These are phyloP conservation scores for Phanerotoma sp. DNA, from an alignment of 2,888 invertebrate genomes.

Conservation along the genomic window DNA sequence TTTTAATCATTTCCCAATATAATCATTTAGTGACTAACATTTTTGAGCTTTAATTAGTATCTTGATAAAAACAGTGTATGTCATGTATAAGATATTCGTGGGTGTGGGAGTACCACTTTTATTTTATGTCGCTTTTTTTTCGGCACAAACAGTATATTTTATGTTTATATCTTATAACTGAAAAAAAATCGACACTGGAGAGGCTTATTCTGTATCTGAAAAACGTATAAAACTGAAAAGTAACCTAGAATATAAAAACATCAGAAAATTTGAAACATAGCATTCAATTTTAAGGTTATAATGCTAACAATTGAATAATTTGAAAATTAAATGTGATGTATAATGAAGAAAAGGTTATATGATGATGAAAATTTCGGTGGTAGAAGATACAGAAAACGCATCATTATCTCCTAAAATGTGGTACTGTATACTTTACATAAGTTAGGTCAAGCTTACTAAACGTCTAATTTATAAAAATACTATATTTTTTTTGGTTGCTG, in stretches of 20 bases:
- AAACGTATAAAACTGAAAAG: no score
- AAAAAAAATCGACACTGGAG: constrained; percentile 12
- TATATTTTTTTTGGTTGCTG: constrained; percentile 44
- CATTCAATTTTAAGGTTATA: no score
- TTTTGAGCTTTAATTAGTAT: constrained; percentile 58
- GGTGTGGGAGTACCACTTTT: constrained; percentile 54
- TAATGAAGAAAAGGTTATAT: neutral
- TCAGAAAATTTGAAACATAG: neutral
- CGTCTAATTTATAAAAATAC: constrained; percentile 13
- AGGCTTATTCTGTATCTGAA: constrained; percentile 5
- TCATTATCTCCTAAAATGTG: constrained; percentile 35
- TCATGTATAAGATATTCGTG: constrained; percentile 58
- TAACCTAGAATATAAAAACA: neutral
- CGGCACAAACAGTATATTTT: constrained; percentile 4
- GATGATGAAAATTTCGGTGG: constrained; percentile 1
- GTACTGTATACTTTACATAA: constrained; percentile 54
- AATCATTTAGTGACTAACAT: constrained; percentile 58
- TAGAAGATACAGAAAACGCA: constrained; percentile 5
- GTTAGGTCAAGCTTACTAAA: constrained; percentile 40
- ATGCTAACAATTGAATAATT: no score
- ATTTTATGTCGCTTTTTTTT: constrained; percentile 16
- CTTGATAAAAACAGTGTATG: constrained; percentile 56
- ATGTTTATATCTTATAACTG: neutral
- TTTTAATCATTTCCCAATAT: constrained; percentile 43
- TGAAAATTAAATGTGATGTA: neutral